Conservation (phyloP, 1,140 invertebrate genomes). For the Brachionus paranguensis region DNA sequence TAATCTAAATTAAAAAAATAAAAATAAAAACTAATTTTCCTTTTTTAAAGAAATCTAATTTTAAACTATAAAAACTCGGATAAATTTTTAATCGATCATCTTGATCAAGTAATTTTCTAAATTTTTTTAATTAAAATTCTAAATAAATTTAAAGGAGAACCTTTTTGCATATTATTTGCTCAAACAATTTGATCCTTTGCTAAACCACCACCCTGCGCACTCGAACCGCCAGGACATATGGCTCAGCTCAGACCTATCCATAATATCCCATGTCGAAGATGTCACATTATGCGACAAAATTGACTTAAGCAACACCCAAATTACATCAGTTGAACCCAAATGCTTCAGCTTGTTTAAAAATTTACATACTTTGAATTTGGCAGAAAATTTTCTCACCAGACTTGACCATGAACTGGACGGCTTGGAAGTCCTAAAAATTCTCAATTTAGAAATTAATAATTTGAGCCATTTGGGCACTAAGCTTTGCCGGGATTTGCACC, state of each 20-base stretch:
- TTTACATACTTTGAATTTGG: not conserved
- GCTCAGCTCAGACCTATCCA: not conserved
- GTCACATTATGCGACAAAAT: not conserved
- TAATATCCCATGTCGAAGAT: not conserved
- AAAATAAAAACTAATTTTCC: not conserved
- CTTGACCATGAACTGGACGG: not conserved
- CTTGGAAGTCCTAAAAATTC: not conserved
- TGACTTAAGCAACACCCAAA: not conserved
- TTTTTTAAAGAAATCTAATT: not conserved
- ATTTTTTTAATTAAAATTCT: not conserved
- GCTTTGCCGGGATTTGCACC: not conserved
- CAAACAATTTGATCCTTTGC: not conserved
- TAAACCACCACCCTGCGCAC: not conserved
- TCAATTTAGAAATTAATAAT: not conserved
- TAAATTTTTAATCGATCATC: not conserved
- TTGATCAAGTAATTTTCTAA: not conserved
- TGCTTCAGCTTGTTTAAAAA: not conserved
- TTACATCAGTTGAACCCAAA: not conserved
- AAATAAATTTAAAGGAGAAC: not conserved
- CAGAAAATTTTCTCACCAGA: not conserved
- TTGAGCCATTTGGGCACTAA: not conserved
- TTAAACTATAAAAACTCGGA: not conserved
- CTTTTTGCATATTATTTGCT: not conserved
- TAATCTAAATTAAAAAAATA: not conserved
- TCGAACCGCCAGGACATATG: not conserved